Base-by-base conservation (phyloP, 2,113 vertebrate genomes). In the Labeo rohita region DNA sequence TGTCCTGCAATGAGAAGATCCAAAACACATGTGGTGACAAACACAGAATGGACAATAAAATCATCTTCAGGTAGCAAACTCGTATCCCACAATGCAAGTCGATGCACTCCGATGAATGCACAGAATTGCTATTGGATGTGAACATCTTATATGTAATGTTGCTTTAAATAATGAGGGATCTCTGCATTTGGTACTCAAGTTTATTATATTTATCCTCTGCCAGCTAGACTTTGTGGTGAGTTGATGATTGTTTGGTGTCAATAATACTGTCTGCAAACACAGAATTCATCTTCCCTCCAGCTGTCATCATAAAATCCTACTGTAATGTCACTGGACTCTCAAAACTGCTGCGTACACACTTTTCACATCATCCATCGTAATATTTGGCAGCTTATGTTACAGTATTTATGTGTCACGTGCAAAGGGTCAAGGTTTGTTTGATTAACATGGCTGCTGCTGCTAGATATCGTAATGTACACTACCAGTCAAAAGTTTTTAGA, bases 271-370 rank as follows among this genome's bases (percentile, higher is more conserved):
- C 88, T 72, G 77, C 65, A 34, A 18, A 84, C 88, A 83, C 47
- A 82, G 47, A 74, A 82, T 84, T 88, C 73, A 66, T 82, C 85
- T 86, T 86, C 65, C 83, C 88, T 87, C 78, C 13, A 75, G 83
- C 88, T 87, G 82, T 87, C 83, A 87, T 85, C 83, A 87, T 87
- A 89, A 83, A 83, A 87, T 87, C 85, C 81, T 83, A 83, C 63
- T 36, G 34, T 83, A 89, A 89, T 85, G 85, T 87, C 78, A 85
- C 85, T 36, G 45, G 45, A 85, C 36, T 72, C 83, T 82, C 72
- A 80, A 89, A 86, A 83, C 63, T 87, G 83, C 88, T 85, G 85
- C 11, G 54, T 66, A 28, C 15, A 63, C 88, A 85, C 63, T 87
- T 87, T 49, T 73, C 65, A 50, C 12, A 3, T 81, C 63, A 68